A percentile compares a stretch with the other conserved stretches of the same genome.
Conservation (phyloP, 2,888 invertebrate genomes). For the Philonicus albiceps region DNA sequence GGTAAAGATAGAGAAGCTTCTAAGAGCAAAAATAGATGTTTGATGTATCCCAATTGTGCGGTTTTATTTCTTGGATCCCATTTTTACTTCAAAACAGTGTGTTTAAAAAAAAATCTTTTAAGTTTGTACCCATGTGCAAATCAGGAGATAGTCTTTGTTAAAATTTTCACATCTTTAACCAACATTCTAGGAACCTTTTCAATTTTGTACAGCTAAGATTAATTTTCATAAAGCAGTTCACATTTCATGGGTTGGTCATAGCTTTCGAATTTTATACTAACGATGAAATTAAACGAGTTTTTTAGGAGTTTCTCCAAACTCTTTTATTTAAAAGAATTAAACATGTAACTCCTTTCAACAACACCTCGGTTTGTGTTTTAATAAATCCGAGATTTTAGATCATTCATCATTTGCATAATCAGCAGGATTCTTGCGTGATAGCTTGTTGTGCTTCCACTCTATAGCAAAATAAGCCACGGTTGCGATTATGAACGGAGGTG, state of each 20-base stretch:
- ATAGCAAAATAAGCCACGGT: conserved; percentile 72
- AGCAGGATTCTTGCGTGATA: conserved; percentile 74
- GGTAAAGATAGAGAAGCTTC: not conserved
- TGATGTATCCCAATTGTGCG: not conserved
- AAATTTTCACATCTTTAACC: too few species aligned
- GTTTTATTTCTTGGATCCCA: not conserved
- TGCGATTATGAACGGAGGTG: conserved; percentile 46
- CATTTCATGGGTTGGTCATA: too few species aligned
- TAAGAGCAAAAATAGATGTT: not conserved
- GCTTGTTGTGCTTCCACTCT: conserved; percentile 66
- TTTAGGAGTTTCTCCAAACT: not conserved
- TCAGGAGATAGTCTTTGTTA: too few species aligned
- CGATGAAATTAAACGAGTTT: not conserved
- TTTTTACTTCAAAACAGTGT: not conserved
- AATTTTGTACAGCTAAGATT: too few species aligned
- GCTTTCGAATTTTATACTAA: too few species aligned
- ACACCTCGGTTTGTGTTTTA: not conserved
- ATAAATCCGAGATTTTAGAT: not conserved
- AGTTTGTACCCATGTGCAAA: too few species aligned
- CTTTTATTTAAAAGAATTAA: not conserved
- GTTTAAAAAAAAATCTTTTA: too few species aligned
- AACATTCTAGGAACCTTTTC: too few species aligned
- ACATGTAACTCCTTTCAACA: not conserved
- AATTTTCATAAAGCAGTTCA: too few species aligned
- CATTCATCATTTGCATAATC: conserved; percentile 76